Base-by-base conservation (phyloP, 2,888 invertebrate genomes). In the Choreutis nemorana region DNA sequence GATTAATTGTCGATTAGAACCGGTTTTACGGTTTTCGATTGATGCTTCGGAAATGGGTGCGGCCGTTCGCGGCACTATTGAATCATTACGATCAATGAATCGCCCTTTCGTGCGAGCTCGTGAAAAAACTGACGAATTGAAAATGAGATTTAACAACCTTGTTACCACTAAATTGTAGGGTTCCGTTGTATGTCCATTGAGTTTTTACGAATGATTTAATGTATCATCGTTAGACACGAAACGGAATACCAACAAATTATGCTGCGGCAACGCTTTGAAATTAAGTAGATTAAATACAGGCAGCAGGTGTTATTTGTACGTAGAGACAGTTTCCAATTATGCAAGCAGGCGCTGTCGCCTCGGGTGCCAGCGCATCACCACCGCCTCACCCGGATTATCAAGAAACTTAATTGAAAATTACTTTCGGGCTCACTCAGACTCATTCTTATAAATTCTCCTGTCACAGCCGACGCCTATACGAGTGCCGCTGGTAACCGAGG, bases 41-140 rank as follows among this genome's bases (percentile, higher is more conserved):
- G 55, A 62, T 54, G 59, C 49, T 51, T 64, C 58, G 57, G 65
- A 63, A 63, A 64, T 58, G 50, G 58, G 55, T 59, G 56, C 59
- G 55, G 54, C 48, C 40, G 47, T 44, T 51, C 45, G 47, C 48
- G 46, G 41, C 46, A 42, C 53, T 53, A 59, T 59, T 55, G 56
- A 60, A 54, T 72, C 70, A 67, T 77, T 73, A 72, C 61, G 58
- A 67, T 70, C 64, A 70, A 77, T 77, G 71, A 73, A 71, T 72
- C 62, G 66, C 56, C 51, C 64, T 62, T 73, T 70, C 63, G 59
- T 63, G 54, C 52, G 50, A 39, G 41, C 40, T 48, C 43, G 42
- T 42, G 45, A 59, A 58, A 59, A 52, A 53, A 50, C 46, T 44
- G 45, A 50, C 52, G 40, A 49, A 51, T 48, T 50, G 43, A 47